These are phyloP conservation scores for Lasius fuliginosus DNA, from an alignment of 2,888 invertebrate species.

Conservation along the genomic window DNA sequence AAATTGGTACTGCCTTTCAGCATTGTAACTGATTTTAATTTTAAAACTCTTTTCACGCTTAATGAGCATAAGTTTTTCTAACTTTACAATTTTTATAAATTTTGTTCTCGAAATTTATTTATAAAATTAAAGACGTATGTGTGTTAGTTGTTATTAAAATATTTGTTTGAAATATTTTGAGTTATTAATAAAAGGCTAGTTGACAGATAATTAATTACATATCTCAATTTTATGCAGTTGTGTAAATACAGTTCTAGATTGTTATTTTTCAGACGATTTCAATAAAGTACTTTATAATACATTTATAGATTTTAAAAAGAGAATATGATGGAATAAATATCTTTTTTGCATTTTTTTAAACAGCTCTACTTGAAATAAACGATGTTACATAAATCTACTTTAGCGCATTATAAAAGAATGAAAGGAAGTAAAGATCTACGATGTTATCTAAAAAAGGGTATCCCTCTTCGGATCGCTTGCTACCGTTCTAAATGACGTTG, in stretches of 20 bases:
- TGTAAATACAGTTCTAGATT: not conserved
- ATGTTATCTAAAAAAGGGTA: slow-evolving; percentile 36
- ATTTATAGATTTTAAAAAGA: not conserved
- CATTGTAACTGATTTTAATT: not conserved
- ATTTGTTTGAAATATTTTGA: not conserved
- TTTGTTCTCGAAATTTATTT: not conserved
- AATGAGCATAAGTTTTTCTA: not conserved
- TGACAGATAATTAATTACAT: not conserved
- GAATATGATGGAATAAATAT: not conserved
- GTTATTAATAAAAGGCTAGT: not conserved
- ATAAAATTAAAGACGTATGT: not conserved
- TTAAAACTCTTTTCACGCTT: not conserved
- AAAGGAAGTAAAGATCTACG: slow-evolving; percentile 7
- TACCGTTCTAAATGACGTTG: slow-evolving; percentile 33
- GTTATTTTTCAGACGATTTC: not conserved
- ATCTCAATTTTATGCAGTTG: not conserved
- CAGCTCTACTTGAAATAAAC: not conserved
- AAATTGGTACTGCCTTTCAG: not conserved
- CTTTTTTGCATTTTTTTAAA: not conserved
- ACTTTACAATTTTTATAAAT: not conserved
- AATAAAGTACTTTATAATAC: not conserved
- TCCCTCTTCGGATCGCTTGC: slow-evolving; percentile 12
- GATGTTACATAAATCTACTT: slow-evolving; percentile 17
- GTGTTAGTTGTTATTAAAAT: not conserved
- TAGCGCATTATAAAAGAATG: slow-evolving; percentile 30